Evolutionary conservation across 2,113 vertebrate species (phyloP), one percentile per base, ranked within the genome.

Genomic region (Poecile atricapillus): DNA sequence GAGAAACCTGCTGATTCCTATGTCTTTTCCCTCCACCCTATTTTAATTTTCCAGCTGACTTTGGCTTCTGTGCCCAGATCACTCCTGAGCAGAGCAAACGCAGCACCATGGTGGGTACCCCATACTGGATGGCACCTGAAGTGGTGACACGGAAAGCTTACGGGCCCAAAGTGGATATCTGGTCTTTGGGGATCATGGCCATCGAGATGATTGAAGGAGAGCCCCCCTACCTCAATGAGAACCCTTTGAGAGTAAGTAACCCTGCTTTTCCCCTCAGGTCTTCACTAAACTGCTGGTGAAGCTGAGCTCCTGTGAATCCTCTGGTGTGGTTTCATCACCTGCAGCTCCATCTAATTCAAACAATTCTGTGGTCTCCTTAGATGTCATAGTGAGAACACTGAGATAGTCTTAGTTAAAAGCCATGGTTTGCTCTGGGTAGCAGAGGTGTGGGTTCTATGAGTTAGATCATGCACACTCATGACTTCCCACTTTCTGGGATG

Each of bases 171-270:
- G 99, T 99, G 95, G 99, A 99, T 93, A 99, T 99, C 97, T 99
- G 99, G 99, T 99, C 99, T 0, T 95, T 99, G 97, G 99, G 99
- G 77, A 99, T 99, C 97, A 99, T 99, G 99, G 99, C 99, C 79
- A 99, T 99, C 0, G 99, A 99, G 97, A 99, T 99, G 99, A 98
- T 99, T 2, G 99, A 99, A 97, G 99, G 99, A 67, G 99, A 99
- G 70, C 99, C 99, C 11, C 99, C 99, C 3, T 99, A 99, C 97
- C 98, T 99, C 96, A 99, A 99, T 7, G 99, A 99, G 91, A 99
- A 99, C 83, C 99, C 99, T 12, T 97, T 99, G 88, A 98, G 99
- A 98, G 99, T 99, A 95, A 98, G 98, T 39, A 0, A 75, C 39
- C 39, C 3, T 46, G 10, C 71, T 83, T 77, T 53, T 65, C 25